phyloP scores from a whole-genome alignment of 2,797 vertebrate species.

The Zenarchopterus dispar region DNA sequence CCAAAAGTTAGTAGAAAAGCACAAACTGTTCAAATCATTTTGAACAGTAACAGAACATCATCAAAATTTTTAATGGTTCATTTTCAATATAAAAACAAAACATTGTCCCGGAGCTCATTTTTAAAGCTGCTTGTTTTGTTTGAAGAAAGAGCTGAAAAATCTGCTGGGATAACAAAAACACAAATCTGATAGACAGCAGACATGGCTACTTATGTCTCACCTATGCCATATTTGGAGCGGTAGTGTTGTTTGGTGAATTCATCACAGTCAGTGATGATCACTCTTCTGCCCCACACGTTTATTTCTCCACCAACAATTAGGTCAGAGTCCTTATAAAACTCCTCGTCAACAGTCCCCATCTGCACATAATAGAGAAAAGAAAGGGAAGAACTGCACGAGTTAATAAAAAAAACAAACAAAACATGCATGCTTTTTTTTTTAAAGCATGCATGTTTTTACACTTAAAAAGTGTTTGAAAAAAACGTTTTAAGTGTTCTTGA shows the following conservation, averaged over 20 bases:
- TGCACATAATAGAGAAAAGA: constrained; percentile 49
- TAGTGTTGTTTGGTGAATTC: constrained; percentile 92
- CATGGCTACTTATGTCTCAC: constrained; percentile 75
- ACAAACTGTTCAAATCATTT: not conserved
- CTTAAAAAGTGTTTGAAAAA: too few relatives aligned
- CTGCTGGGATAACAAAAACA: too few relatives aligned
- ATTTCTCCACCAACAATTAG: constrained; percentile 86
- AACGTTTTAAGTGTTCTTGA: too few relatives aligned
- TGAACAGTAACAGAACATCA: not conserved
- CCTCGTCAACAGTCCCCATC: constrained; percentile 84
- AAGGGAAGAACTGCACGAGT: too few relatives aligned
- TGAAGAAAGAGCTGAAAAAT: too few relatives aligned
- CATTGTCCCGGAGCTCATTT: too few relatives aligned
- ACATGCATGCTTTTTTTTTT: too few relatives aligned
- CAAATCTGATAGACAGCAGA: not conserved
- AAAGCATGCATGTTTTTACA: too few relatives aligned
- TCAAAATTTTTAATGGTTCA: not conserved
- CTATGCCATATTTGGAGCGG: constrained; percentile 87
- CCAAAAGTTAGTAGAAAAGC: too few relatives aligned
- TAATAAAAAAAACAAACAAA: too few relatives aligned
- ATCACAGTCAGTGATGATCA: constrained; percentile 91
- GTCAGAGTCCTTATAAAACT: constrained; percentile 91
- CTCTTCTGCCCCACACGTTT: constrained; percentile 90
- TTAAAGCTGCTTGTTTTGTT: too few relatives aligned
- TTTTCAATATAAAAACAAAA: too few relatives aligned